Evolutionary conservation across 2,888 invertebrate genomes (phyloP).

Genomic region (Julus scanicus): DNA sequence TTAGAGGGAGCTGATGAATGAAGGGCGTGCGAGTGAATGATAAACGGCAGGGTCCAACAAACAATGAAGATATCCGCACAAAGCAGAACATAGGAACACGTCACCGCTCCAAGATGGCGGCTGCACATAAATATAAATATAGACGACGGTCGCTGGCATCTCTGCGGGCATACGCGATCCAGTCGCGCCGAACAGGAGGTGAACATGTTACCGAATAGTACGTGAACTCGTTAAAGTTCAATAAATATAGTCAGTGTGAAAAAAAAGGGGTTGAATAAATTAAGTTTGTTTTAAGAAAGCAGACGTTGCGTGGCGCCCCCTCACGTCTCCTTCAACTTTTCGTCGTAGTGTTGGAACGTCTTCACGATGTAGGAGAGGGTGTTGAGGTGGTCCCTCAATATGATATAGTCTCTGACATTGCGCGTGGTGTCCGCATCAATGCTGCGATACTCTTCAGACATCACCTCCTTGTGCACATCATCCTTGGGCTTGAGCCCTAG

Average conservation of each 20-base stretch:
- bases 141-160: not conserved
- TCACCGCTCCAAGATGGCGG: not conserved
- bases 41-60: not conserved
- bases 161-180: not conserved
- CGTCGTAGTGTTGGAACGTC: conserved; percentile 63
- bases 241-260: conserved; percentile 19
- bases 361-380: conserved; percentile 72
- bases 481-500: conserved; percentile 69
- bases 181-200: not conserved
- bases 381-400: conserved; percentile 75
- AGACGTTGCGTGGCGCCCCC: not conserved
- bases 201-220: too few relatives aligned
- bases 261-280: not conserved
- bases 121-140: not conserved
- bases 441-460: conserved; percentile 65
- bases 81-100: conserved; percentile 31
- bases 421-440: conserved; percentile 66
- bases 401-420: conserved; percentile 73
- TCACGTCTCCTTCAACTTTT: conserved; percentile 15
- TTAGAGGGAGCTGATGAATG: conserved; percentile 18
- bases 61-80: not conserved
- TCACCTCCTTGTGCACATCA: conserved; percentile 65
- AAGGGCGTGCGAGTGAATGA: not conserved
- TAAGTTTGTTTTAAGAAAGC: not conserved
- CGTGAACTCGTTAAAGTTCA: too few relatives aligned